A percentile compares a stretch with the other conserved stretches of the same genome.
phyloP scores from a whole-genome alignment of 2,888 invertebrate genomes.

The Tenthredo notha region DNA sequence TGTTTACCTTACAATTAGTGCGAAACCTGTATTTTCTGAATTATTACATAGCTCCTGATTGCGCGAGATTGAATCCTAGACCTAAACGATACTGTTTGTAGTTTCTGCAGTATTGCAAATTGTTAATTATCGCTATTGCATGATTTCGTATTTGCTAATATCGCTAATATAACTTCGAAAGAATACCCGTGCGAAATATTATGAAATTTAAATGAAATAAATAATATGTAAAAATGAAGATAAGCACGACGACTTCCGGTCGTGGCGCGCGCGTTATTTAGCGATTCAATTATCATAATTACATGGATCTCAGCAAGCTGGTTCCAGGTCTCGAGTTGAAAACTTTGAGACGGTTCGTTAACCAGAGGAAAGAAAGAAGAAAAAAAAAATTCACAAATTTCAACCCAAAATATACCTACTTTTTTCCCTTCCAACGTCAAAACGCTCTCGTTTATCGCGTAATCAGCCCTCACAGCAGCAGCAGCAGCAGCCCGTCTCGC shows the following conservation, averaged over 20 bases:
- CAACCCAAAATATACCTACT: neutral
- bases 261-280: constrained; percentile 1
- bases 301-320: neutral
- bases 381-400: neutral
- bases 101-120: neutral
- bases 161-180: neutral
- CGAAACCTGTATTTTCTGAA: constrained; percentile 2
- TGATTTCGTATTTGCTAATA: neutral
- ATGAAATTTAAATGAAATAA: neutral
- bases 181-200: neutral
- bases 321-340: neutral
- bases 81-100: neutral
- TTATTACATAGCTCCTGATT: neutral
- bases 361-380: neutral
- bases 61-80: neutral
- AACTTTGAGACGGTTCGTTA: constrained; percentile 1
- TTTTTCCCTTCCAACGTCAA: neutral
- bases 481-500: neutral
- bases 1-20: constrained; percentile 15
- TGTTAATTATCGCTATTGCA: neutral
- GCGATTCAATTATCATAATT: constrained; percentile 41
- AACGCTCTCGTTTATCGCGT: constrained; percentile 44
- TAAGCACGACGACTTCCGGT: constrained; percentile 32
- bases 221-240: neutral
- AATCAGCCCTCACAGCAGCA: constrained; percentile 13